Evolutionary conservation across 2,797 vertebrate species (phyloP), one percentile per base, ranked within the genome.

Genomic region (Sarcoramphus papa): DNA sequence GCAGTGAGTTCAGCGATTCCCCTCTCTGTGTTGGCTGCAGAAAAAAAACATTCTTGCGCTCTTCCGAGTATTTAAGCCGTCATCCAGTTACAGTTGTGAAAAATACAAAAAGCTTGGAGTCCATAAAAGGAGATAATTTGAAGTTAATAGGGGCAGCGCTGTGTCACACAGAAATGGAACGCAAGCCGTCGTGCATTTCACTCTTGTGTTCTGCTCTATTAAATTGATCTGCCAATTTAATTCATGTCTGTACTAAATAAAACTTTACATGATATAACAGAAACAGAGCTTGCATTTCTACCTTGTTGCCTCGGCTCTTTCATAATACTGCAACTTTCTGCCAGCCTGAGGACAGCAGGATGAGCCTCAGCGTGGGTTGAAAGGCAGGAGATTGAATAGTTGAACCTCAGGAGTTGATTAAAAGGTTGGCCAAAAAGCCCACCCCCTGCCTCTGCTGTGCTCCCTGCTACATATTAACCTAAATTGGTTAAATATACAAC

Each of bases 121-220:
- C 97, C 96, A 91, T 97, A 97, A 97, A 97, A 97, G 94, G 95
- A 97, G 87, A 95, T 95, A 90, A 97, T 95, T 92, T 88, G 95
- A 95, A 95, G 89, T 96, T 94, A 95, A 97, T 94, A 78, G 91
- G 80, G 59, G 62, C 87, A 88, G 82, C 2, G 30, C 75, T 63
- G 37, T 59, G 64, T 92, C 30, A 8, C 62, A 50, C 75, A 86
- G 94, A 91, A 93, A 90, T 53, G 87, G 79, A 97, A 78, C 3
- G 6, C 76, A 59, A 83, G 73, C 72, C 5, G 15, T 81, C 9
- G 14, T 93, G 90, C 10, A 9, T 90, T 95, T 96, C 69, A 69
- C 62, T 93, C 60, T 57, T 70, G 33, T 81, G 82, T 94, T 96
- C 78, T 88, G 89, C 84, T 59, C 69, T 88, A 1, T 95, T 93